Conservation (phyloP, 1,140 invertebrate species). For the Drosophila nigrodunni region DNA sequence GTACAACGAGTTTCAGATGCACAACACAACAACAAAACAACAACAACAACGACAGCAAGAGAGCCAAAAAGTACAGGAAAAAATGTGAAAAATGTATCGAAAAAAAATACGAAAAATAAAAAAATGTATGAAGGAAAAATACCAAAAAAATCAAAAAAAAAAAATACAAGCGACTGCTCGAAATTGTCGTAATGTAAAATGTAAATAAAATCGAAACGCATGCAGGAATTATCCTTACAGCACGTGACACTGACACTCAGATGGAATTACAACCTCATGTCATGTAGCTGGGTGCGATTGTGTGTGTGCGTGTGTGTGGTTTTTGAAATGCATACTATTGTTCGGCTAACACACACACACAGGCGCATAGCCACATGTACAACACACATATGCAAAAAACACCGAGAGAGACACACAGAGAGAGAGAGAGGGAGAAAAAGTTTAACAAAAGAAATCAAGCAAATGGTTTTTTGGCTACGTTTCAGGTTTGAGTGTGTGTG, state of each 20-base stretch:
- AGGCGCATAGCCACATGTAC: background rate
- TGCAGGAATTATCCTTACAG: constrained; percentile 48
- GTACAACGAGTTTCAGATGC: constrained; percentile 11
- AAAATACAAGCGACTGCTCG: constrained; percentile 33
- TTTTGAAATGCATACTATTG: constrained; percentile 25
- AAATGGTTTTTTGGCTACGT: constrained; percentile 15
- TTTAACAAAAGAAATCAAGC: constrained; percentile 40
- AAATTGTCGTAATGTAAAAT: constrained; percentile 38
- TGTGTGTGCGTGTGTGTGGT: constrained; percentile 17
- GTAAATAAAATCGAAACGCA: constrained; percentile 54
- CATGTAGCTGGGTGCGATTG: constrained; percentile 16
- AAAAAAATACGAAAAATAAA: background rate
- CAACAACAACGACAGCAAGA: background rate
- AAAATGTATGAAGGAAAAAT: constrained; percentile 4
- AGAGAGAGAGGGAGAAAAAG: background rate
- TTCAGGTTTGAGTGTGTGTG: background rate
- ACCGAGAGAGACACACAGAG: background rate
- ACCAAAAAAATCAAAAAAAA: constrained; percentile 1
- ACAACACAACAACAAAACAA: constrained; percentile 12
- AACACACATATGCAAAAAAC: constrained; percentile 7
- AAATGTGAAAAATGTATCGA: background rate
- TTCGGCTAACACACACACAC: constrained; percentile 13
- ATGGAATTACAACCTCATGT: constrained; percentile 32
- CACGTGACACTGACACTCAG: constrained; percentile 45
- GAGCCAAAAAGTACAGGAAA: background rate